Base-by-base conservation (phyloP, 2,113 vertebrate species). In the Pavo muticus region DNA sequence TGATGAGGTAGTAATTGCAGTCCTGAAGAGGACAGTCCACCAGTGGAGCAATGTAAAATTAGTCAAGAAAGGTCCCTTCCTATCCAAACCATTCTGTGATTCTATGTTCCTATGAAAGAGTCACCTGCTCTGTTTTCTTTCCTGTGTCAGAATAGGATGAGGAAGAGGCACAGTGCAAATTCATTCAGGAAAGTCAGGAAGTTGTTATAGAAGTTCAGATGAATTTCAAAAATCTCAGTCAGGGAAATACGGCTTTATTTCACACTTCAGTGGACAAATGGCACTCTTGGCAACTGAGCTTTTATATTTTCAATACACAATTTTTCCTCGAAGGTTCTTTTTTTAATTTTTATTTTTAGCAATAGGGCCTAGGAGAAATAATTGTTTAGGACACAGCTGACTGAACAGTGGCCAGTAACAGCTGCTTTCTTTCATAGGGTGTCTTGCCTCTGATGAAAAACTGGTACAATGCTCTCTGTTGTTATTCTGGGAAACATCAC, bases 341-440 rank as follows among this genome's bases (percentile, higher is more conserved):
- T 59, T 29, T n/a, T 32, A 19, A n/a, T 69, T 75, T 74, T 42
- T 81, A 65, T 82, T 85, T 89, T 93, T 73, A 91, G 72, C 40
- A 59, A 19, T 40, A 59, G 6, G 45, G 32, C 21, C 42, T 59
- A 48, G 54, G 17, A 92, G 50, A 92, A 95, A 76, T 69, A 87
- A 75, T 72, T 82, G 69, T 93, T 93, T 84, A 86, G 61, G 75
- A 68, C 54, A 90, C 47, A 90, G 54, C 27, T 94, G 89, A 90
- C 64, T 83, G 85, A 92, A 60, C 47, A 87, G 60, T 16, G 15
- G 67, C 8, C 60, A 80, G 72, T 9, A 94, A 87, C 65, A 91
- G n/a, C 61, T 95, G 57, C 40, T 88, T 79, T 92, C 20, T 92
- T 94, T 84, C 56, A 40, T 47, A 72, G 37, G 5, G 32, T 71